These are phyloP conservation scores for Antrozous pallidus DNA, from an alignment of 2,797 vertebrate species.

Conservation along the genomic window DNA sequence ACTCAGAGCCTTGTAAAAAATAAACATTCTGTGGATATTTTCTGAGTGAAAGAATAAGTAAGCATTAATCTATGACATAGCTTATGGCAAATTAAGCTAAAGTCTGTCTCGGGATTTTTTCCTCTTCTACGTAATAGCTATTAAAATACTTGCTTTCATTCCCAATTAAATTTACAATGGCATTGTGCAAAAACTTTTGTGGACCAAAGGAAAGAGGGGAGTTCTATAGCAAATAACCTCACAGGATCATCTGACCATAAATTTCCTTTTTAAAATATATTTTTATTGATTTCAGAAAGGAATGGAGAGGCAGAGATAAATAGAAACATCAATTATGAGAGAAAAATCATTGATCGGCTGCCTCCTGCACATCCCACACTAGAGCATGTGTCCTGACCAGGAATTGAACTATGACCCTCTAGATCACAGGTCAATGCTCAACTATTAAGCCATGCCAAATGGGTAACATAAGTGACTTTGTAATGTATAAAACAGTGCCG, in stretches of 20 bases:
- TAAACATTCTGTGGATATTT: not conserved
- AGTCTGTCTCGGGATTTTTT: not conserved
- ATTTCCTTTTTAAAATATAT: not conserved
- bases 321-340: not conserved
- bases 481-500: not conserved
- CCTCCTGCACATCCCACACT: not conserved
- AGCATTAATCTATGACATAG: not conserved
- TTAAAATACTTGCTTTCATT: constrained; percentile 35
- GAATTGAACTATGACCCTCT: not conserved
- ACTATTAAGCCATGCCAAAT: not conserved
- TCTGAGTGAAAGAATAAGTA: not conserved
- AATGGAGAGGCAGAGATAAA: not conserved
- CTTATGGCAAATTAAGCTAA: constrained; percentile 6
- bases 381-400: not conserved
- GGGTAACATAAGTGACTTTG: not conserved
- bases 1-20: not conserved
- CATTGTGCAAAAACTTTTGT: not conserved
- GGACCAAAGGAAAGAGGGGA: not conserved
- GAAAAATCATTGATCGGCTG: not conserved
- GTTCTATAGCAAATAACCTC: not conserved
- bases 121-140: not conserved
- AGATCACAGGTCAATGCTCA: not conserved
- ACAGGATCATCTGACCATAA: not conserved
- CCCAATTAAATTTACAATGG: constrained; percentile 24
- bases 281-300: not conserved